These are phyloP conservation scores for Hylomyscus alleni DNA, from an alignment of 2,797 vertebrate species.

Conservation along the genomic window DNA sequence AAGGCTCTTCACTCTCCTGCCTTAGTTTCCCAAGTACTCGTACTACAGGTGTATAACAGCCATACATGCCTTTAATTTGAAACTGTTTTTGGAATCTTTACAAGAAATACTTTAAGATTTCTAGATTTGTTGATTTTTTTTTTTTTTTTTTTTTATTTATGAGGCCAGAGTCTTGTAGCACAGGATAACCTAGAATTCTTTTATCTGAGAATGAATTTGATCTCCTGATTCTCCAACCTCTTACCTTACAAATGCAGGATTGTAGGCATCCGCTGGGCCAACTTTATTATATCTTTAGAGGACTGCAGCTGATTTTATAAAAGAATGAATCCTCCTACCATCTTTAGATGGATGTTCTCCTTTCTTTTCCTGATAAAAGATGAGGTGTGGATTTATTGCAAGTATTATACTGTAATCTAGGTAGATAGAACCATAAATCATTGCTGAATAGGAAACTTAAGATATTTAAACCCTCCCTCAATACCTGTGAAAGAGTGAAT, in stretches of 20 bases:
- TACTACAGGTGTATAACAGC: background rate
- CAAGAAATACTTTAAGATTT: constrained; percentile 20
- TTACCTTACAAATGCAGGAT: background rate
- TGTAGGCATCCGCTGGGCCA: background rate
- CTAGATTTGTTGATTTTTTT: background rate
- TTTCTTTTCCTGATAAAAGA: constrained; percentile 44
- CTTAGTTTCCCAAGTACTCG: background rate
- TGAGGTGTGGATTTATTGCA: background rate
- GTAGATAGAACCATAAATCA: constrained; percentile 25
- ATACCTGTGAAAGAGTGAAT: background rate
- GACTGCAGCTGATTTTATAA: constrained; percentile 13
- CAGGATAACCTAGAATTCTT: background rate
- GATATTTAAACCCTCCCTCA: background rate
- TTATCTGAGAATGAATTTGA: background rate
- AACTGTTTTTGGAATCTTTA: background rate
- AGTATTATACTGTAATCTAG: constrained; percentile 28
- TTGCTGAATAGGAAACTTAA: constrained; percentile 39
- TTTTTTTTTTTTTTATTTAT: background rate
- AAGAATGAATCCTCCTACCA: background rate
- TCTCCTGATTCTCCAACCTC: background rate
- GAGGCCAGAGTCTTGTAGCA: background rate
- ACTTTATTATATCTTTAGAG: background rate
- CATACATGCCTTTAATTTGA: background rate
- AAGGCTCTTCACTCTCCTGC: background rate
- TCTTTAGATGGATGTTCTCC: background rate